Evolutionary conservation across 1,140 invertebrate genomes (phyloP), one percentile per base, ranked within the genome.

Genomic region (Euura lappo): DNA sequence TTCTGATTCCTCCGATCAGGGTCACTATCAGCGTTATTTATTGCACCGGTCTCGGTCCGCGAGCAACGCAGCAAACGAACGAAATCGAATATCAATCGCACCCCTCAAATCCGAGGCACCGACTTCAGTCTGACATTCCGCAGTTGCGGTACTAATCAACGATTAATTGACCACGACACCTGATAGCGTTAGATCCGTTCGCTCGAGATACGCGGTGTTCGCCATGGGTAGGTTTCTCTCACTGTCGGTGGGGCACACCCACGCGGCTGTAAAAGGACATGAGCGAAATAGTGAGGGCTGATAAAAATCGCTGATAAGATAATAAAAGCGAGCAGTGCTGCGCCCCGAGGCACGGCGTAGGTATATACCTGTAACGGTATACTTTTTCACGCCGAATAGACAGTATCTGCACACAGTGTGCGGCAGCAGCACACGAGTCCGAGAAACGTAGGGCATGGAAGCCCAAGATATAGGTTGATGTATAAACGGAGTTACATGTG

Each of bases 101-200:
- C 10, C 5, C 51, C 5, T 60, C 8, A 11, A 6, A 60, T n/a
- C 51, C 51, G 28, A 28, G 28, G 28, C 28, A 28, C 28, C 28
- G 28, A 60, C 10, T 60, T 60, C 51, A 1, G 51, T 11, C 51
- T 60, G 51, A 60, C 28, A 28, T 28, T 28, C 28, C 1, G 28
- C 28, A 28, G 28, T 28, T 28, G 28, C 28, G 1, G 28, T 28
- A n/a, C 51, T 60, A 60, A 60, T 60, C 51, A 60, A n/a, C 51
- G 51, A 60, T 60, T 60, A 60, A 60, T 60, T 60, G 51, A 60
- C 8, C 51, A 60, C 51, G 51, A 60, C 51, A 60, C 51, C 51
- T 60, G 51, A 60, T 60, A 60, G 51, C 51, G 51, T 8, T 28
- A 60, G 51, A 60, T 60, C 51, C 51, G 51, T 60, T 60, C 51